These are phyloP conservation scores for Malacosoma neustria DNA, from an alignment of 2,888 invertebrate genomes.

Conservation along the genomic window DNA sequence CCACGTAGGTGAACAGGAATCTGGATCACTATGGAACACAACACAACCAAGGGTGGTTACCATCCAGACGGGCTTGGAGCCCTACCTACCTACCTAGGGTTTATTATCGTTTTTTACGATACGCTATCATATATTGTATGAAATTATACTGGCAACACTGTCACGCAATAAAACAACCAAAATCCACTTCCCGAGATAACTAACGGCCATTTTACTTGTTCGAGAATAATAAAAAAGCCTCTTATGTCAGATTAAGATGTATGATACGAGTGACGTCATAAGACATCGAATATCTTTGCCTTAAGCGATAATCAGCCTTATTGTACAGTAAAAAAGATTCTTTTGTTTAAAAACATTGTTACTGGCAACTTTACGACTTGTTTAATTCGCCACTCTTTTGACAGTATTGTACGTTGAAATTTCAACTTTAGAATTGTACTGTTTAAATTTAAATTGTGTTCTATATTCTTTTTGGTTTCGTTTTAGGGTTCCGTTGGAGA, in stretches of 20 bases:
- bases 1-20: no score
- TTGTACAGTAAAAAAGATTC: no score
- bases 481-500: neutral
- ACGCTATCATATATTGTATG: no score
- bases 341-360: neutral
- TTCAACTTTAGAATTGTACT: neutral
- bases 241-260: slow-evolving; percentile 15
- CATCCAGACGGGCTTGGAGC: no score
- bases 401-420: neutral
- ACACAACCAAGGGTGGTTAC: no score
- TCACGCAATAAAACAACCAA: slow-evolving; percentile 5
- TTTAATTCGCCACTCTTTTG: slow-evolving; percentile 2
- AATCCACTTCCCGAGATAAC: slow-evolving; percentile 9
- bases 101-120: no score
- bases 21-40: no score
- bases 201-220: slow-evolving; percentile 8
- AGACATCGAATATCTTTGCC: neutral
- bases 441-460: neutral
- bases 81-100: no score
- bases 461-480: neutral
- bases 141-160: slow-evolving; percentile 2
- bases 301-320: neutral
- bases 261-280: slow-evolving; percentile 9
- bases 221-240: slow-evolving; percentile 12
- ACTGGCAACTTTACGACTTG: slow-evolving; percentile 1